Evolutionary conservation across 2,113 vertebrate genomes (phyloP).

Genomic region (Gadus chalcogrammus): DNA sequence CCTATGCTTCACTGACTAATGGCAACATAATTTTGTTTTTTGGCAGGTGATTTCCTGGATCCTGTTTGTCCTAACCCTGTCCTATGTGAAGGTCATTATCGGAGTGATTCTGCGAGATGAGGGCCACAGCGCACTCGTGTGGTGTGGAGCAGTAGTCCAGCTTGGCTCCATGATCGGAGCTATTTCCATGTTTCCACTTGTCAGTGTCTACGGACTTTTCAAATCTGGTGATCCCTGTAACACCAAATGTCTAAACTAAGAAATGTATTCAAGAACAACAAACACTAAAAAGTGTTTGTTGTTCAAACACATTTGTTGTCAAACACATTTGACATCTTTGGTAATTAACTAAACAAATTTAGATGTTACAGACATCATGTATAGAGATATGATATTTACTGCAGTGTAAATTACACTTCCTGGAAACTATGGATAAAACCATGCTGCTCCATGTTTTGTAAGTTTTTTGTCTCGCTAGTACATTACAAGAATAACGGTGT

Average conservation of each 20-base stretch:
- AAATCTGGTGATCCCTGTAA: slow-evolving; percentile 76
- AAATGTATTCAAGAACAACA: not conserved
- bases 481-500: too few relatives aligned
- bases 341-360: too few relatives aligned
- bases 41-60: slow-evolving; percentile 78
- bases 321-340: too few relatives aligned
- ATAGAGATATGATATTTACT: too few relatives aligned
- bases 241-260: slow-evolving; percentile 65
- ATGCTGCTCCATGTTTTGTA: too few relatives aligned
- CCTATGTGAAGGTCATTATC: slow-evolving; percentile 83
- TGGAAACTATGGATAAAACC: too few relatives aligned
- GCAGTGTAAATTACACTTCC: too few relatives aligned
- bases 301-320: too few relatives aligned
- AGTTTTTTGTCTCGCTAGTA: too few relatives aligned
- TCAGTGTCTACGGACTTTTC: slow-evolving; percentile 75
- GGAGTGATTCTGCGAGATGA: slow-evolving; percentile 79
- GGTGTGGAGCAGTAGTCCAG: slow-evolving; percentile 83
- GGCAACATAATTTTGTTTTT: slow-evolving; percentile 5
- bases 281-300: too few relatives aligned
- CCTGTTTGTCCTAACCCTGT: slow-evolving; percentile 76
- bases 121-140: slow-evolving; percentile 80
- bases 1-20: not conserved
- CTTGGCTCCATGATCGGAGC: slow-evolving; percentile 82
- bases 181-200: slow-evolving; percentile 77
- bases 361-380: too few relatives aligned